Conservation (phyloP, 2,113 vertebrate genomes). For the Phainopepla nitens region DNA sequence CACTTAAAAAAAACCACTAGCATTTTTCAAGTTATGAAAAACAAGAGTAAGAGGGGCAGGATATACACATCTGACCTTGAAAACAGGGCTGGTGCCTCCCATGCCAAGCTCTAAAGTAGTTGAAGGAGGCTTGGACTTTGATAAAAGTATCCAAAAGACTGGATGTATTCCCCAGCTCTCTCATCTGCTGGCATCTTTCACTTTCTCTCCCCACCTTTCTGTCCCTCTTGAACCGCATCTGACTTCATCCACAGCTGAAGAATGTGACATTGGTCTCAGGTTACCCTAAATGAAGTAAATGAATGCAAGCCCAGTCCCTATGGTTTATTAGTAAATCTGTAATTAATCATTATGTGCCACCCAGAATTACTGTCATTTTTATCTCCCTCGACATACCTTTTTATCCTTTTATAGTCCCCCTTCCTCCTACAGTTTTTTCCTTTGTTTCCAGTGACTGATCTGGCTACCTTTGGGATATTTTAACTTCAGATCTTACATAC, state of each 20-base stretch:
- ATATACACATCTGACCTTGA: neutral
- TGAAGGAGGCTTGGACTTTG: neutral
- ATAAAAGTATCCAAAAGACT: neutral
- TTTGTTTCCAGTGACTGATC: neutral
- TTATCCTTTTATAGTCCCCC: neutral
- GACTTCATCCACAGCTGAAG: neutral
- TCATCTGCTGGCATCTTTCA: neutral
- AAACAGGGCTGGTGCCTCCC: neutral
- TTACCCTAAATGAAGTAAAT: neutral
- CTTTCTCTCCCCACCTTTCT: neutral
- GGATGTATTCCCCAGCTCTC: neutral
- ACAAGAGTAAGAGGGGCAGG: neutral
- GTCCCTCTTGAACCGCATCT: neutral
- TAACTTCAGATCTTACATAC: neutral
- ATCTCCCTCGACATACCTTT: neutral
- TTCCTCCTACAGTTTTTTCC: neutral
- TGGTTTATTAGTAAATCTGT: neutral
- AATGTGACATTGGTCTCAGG: neutral
- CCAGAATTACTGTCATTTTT: constrained; percentile 1
- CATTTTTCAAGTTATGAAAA: neutral
- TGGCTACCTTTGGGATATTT: constrained; percentile 9
- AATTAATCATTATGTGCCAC: neutral
- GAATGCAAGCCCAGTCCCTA: neutral
- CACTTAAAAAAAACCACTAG: neutral
- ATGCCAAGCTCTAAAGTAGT: neutral